Conservation (phyloP, 2,797 vertebrate genomes). For the Arrhamphus sclerolepis region DNA sequence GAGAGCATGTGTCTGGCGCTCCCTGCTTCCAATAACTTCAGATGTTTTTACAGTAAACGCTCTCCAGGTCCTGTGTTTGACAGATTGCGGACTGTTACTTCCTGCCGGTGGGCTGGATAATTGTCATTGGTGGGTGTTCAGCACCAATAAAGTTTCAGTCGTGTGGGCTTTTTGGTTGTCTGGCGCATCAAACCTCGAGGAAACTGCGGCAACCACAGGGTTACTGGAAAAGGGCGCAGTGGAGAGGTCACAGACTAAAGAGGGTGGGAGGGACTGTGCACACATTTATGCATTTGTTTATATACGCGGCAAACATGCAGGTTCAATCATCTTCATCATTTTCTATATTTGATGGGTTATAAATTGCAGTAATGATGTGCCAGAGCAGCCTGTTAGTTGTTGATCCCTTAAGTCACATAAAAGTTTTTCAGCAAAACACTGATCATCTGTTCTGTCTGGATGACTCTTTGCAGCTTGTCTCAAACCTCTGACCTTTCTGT, state of each 20-base stretch:
- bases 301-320: conserved; percentile 11
- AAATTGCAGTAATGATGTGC: neutral
- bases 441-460: neutral
- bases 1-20: conserved; percentile 60
- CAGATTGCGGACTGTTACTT: conserved; percentile 66
- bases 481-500: conserved; percentile 34
- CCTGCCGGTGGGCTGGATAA: conserved; percentile 69
- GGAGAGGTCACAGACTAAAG: conserved; percentile 26
- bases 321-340: conserved; percentile 1
- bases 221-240: conserved; percentile 53
- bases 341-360: conserved; percentile 6
- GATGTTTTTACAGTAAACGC: conserved; percentile 63
- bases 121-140: conserved; percentile 73
- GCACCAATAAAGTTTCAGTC: conserved; percentile 68
- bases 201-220: conserved; percentile 58
- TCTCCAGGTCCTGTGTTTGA: conserved; percentile 65
- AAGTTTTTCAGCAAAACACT: neutral
- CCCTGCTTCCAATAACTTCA: conserved; percentile 52
- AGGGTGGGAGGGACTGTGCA: neutral
- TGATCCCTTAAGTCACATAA: neutral
- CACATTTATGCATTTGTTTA: conserved; percentile 12
- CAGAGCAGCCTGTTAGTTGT: conserved; percentile 1
- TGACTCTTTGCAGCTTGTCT: conserved; percentile 2
- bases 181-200: conserved; percentile 53
- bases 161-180: conserved; percentile 68